Base-by-base conservation (phyloP, 2,113 vertebrate genomes). In the Willisornis vidua region DNA sequence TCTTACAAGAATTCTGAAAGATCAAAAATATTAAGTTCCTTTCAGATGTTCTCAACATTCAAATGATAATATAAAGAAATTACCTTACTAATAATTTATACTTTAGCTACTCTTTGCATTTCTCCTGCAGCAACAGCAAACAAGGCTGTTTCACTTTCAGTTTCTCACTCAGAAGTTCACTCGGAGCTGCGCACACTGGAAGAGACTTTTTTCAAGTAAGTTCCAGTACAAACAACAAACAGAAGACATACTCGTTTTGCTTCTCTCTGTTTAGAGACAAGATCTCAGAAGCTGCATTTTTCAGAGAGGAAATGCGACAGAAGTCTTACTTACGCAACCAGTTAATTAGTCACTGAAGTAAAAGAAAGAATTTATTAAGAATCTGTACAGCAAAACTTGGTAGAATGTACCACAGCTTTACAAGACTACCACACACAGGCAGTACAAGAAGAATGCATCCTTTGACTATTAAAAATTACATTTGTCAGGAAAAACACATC, bases 341-440 rank as follows among this genome's bases (percentile, higher is more conserved):
- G 6, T 48, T 72, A 71, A 46, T 59, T 10, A 75, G 62, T 26
- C 37, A 45, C 58, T 71, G 45, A 15, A 71, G 7, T n/a, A n/a
- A 4, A 35, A 8, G 28, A 35, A 39, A 22, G 0, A 17, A 12
- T 72, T 61, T 12, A 43, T 39, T 83, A 91, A 65, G 39, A 52
- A 75, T 57, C 37, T 70, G 22, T 26, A 29, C 1, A 63, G 43
- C 8, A 77, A 68, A 84, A 86, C 33, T 76, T 62, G 5, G 25
- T 10, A 80, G 33, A 90, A 76, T 0, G 28, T 22, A 83, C 14
- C 41, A 93, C 45, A 78, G 88, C 90, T 95, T 92, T 72, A 91
- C 92, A 95, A 92, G 88, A 96, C 90, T 95, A 96, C 88, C 92
- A 95, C 93, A 91, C 62, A 89, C 59, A 96, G 83, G 94, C 74